Evolutionary conservation across 2,113 vertebrate genomes (phyloP), one percentile per base, ranked within the genome.

Genomic region (Lepidiolamprologus cunningtoni): DNA sequence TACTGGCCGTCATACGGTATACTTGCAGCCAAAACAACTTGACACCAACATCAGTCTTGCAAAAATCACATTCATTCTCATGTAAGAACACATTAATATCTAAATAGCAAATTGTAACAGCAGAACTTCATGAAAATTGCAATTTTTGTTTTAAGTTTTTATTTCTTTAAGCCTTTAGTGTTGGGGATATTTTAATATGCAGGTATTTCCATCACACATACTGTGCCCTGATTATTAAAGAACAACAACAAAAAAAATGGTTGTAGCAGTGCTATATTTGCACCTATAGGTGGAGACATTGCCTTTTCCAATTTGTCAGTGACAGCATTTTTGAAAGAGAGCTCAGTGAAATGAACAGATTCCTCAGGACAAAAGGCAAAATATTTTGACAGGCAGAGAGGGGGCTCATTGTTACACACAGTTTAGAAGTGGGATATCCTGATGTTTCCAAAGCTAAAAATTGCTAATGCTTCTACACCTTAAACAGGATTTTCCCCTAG

Each of bases 271-370:
- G 42, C 50, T 52, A 3, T 2, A 4, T 54, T 55, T 9, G 4
- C 7, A 90, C 93, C 96, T 86, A 89, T 91, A 96, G 96, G 95
- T 94, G 96, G 95, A 93, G 96, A 95, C 95, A 95, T 95, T 94
- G 94, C 86, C 91, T 94, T 94, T 94, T 66, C 35, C 82, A 80
- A 87, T 42, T 11, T 79, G 35, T 23, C 58, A 21, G 37, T 16
- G 53, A 31, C 28, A 31, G 28, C 54, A 6, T 66, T 21, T 61
- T 76, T 73, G 76, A 68, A 54, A 50, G 35, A 6, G 19, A 81
- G 53, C 55, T 68, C 68, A 21, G 47, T 81, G 63, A 93, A 93
- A 84, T 92, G 86, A 94, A 82, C 89, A 81, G 83, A 92, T 89
- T 94, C 91, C 91, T 91, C 92, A 90, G 94, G 93, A 95, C 94